Conservation (phyloP, 1,140 invertebrate species). For the Aphaenogaster ashmeadi region DNA sequence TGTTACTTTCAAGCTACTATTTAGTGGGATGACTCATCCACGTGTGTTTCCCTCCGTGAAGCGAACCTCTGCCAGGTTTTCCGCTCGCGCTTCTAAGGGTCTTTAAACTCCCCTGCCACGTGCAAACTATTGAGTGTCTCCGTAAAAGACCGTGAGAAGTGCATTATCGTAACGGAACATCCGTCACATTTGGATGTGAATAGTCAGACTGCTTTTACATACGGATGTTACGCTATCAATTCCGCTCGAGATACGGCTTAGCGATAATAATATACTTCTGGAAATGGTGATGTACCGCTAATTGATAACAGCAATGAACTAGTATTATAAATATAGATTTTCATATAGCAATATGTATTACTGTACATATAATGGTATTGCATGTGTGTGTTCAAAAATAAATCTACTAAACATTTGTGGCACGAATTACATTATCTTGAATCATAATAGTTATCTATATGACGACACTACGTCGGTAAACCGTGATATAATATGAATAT, state of each 20-base stretch:
- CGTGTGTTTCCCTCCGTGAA: conserved; percentile 66
- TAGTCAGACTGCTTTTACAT: conserved; percentile 5
- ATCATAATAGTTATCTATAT: neutral
- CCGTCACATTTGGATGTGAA: conserved; percentile 53
- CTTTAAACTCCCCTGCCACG: conserved; percentile 78
- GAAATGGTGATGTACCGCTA: neutral
- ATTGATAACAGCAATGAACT: conserved; percentile 8
- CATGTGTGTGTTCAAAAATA: neutral
- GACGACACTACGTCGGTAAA: neutral
- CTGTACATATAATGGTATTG: neutral
- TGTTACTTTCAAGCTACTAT: conserved; percentile 70
- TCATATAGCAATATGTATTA: neutral
- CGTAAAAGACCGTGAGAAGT: conserved; percentile 66
- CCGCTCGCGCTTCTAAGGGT: conserved; percentile 68
- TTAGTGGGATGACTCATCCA: conserved; percentile 78
- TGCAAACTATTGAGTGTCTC: conserved; percentile 61
- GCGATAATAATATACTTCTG: neutral
- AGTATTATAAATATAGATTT: neutral
- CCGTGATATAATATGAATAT: neutral
- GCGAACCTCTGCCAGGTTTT: conserved; percentile 47
- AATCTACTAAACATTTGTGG: neutral
- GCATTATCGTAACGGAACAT: conserved; percentile 52
- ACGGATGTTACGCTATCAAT: conserved; percentile 14
- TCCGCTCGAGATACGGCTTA: neutral
- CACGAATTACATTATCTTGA: conserved; percentile 1